Evolutionary conservation across 2,113 vertebrate genomes (phyloP).

Genomic region (Eulemur rufifrons): DNA sequence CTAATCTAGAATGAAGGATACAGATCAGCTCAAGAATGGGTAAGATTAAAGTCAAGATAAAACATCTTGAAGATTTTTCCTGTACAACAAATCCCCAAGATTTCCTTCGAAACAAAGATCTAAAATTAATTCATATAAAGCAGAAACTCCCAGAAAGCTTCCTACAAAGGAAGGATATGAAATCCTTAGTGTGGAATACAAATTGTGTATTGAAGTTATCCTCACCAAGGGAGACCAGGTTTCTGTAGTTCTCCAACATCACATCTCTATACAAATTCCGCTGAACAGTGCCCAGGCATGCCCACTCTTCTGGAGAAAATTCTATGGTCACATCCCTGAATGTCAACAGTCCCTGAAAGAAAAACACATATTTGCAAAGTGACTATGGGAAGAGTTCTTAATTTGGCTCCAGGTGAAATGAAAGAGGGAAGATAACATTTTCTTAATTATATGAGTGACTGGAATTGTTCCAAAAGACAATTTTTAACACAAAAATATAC

Average conservation of each 20-base stretch:
- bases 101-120: background rate
- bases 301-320: slow-evolving; percentile 18
- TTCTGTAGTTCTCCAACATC: background rate
- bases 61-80: background rate
- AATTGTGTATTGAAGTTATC: background rate
- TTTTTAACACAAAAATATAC: background rate
- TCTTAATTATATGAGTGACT: background rate
- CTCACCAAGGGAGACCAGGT: too few relatives aligned
- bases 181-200: rapidly evolving
- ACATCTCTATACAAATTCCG: background rate
- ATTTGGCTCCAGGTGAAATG: background rate
- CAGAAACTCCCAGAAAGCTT: background rate
- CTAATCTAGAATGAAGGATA: background rate
- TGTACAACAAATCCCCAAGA: background rate
- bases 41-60: background rate
- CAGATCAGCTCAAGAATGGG: background rate
- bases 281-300: background rate
- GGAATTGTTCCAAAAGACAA: background rate
- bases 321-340: slow-evolving; percentile 31
- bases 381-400: background rate
- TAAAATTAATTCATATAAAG: background rate
- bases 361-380: background rate
- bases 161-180: background rate
- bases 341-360: background rate
- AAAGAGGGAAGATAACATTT: background rate